A percentile compares a stretch with the other conserved stretches of the same genome.
Conservation (phyloP, 2,113 vertebrate species). For the Hyla sarda region DNA sequence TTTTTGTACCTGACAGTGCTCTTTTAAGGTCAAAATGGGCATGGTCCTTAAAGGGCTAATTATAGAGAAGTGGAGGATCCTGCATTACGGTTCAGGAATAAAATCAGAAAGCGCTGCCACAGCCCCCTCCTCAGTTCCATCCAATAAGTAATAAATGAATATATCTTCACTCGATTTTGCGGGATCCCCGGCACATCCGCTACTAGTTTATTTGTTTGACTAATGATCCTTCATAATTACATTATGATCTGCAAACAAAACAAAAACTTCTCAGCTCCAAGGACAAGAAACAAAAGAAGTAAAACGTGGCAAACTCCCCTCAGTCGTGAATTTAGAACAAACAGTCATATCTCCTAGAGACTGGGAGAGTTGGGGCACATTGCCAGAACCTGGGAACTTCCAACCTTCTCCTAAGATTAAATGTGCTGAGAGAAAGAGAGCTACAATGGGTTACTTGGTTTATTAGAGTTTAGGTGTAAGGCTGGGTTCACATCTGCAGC, state of each 20-base stretch:
- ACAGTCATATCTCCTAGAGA: background rate
- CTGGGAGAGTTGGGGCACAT: background rate
- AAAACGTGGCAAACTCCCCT: background rate
- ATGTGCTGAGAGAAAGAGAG: background rate
- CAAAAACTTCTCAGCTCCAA: background rate
- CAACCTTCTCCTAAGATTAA: background rate
- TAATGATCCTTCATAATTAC: slow-evolving; percentile 42
- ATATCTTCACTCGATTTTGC: background rate
- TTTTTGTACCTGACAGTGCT: no score
- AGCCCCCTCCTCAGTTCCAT: background rate
- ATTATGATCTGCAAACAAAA: slow-evolving; percentile 37
- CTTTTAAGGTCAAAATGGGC: no score
- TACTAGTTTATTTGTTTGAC: slow-evolving; percentile 48
- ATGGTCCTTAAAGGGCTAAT: background rate
- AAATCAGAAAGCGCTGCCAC: background rate
- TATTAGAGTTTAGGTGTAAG: no score
- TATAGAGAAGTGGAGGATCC: background rate
- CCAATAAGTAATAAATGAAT: background rate
- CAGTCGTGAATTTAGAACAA: background rate
- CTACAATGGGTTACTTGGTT: no score
- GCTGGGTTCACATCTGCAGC: no score
- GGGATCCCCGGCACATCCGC: background rate
- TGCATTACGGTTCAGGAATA: background rate
- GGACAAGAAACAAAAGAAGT: background rate
- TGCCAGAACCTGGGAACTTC: background rate